Evolutionary conservation across 2,113 vertebrate genomes (phyloP).

Genomic region (Epinephelus fuscoguttatus): DNA sequence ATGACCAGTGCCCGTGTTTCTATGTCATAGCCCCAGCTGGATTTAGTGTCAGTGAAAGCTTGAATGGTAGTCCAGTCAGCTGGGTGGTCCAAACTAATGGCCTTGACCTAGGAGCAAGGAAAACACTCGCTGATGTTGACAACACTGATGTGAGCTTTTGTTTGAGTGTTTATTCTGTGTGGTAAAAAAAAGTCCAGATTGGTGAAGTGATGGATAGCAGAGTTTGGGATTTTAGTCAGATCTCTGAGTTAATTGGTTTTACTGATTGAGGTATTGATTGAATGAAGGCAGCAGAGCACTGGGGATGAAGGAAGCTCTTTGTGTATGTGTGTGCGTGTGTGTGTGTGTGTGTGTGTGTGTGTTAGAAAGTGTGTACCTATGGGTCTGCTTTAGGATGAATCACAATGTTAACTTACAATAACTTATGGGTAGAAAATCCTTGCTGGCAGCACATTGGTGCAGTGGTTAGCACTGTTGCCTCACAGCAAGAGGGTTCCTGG

Average conservation of each 20-base stretch:
- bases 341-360: not conserved
- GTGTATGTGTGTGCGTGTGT: not conserved
- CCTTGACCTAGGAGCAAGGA: constrained; percentile 19
- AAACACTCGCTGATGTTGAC: not conserved
- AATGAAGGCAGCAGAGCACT: not conserved
- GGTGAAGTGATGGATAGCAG: constrained; percentile 16
- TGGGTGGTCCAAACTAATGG: constrained; percentile 43
- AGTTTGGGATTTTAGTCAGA: constrained; percentile 1
- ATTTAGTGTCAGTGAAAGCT: constrained; percentile 17
- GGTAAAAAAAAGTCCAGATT: not conserved
- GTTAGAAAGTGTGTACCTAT: not conserved
- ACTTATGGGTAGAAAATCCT: no score
- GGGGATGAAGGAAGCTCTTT: constrained; percentile 4
- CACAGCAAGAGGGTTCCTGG: no score
- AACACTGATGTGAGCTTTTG: constrained; percentile 11
- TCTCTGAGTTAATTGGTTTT: constrained; percentile 14
- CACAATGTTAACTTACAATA: no score
- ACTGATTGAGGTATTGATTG: constrained; percentile 32
- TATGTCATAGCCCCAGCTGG: not conserved
- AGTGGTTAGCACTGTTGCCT: no score
- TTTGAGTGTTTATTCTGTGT: not conserved
- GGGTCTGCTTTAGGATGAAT: not conserved
- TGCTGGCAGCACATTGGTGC: no score
- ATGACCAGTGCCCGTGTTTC: not conserved
- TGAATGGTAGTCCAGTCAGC: constrained; percentile 11